These are phyloP conservation scores for Crocidura indochinensis DNA, from an alignment of 2,797 vertebrate species.

Conservation along the genomic window DNA sequence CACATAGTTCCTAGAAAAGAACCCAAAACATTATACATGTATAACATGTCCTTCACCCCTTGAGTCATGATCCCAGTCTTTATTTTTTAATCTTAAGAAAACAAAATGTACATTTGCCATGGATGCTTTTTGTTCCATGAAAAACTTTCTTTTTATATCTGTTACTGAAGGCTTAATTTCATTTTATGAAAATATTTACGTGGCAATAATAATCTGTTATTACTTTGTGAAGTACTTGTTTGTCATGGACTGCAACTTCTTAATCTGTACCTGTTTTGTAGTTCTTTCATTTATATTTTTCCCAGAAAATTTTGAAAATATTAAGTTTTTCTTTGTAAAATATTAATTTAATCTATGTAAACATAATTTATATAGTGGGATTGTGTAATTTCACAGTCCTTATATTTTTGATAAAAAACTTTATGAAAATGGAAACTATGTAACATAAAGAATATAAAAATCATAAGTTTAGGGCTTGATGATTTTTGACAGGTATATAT, in stretches of 20 bases:
- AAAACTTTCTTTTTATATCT: conserved; percentile 8
- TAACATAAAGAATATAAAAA: not conserved
- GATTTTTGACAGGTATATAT: not conserved
- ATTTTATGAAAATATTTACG: conserved; percentile 25
- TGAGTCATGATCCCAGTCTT: no score
- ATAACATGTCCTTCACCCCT: no score
- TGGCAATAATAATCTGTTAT: no score
- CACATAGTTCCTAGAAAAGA: no score
- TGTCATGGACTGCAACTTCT: not conserved
- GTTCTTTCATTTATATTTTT: not conserved
- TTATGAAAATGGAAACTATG: not conserved
- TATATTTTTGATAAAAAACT: no score
- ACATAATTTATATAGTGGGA: no score
- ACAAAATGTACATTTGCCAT: not conserved
- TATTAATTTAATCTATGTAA: not conserved
- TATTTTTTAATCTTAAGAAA: not conserved
- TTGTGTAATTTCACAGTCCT: no score
- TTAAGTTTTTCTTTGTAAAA: no score
- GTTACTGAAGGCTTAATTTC: no score
- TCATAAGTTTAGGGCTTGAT: not conserved
- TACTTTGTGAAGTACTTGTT: conserved; percentile 2
- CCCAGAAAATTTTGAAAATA: conserved; percentile 15
- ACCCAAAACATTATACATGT: no score
- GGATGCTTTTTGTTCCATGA: not conserved
- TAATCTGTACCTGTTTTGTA: not conserved